Evolutionary conservation across 2,113 vertebrate species (phyloP), one percentile per base, ranked within the genome.

Genomic region (Callaeas wilsoni): DNA sequence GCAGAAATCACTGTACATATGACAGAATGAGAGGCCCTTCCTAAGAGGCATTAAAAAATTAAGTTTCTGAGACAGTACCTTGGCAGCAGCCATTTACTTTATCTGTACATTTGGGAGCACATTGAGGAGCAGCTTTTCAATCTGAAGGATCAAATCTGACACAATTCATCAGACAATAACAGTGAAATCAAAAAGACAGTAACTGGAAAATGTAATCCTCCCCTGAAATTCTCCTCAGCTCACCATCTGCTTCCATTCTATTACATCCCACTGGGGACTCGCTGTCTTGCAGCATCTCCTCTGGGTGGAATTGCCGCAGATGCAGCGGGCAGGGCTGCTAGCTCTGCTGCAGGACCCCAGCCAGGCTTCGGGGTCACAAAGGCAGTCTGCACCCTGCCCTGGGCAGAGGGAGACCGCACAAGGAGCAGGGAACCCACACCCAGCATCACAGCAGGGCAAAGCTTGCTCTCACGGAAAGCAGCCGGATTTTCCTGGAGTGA

Each of bases 141-240:
- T 94, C 81, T 80, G 94, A 94, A 87, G 91, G 89, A 97, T 95
- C 95, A 95, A 75, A 96, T 91, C 87, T 96, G 96, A 95, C 94
- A 97, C 89, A 93, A 95, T 95, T 96, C 93, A 96, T 97, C 95
- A 97, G 95, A 96, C 81, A 95, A 83, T 87, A 96, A 93, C 84
- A 95, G 77, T 47, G 91, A 96, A 97, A 97, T 96, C 95, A 97
- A 95, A 94, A 91, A 94, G 95, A 96, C 95, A 96, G 91, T 94
- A 94, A 95, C 81, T 83, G 91, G 87, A 96, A 96, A 97, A 96
- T 84, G 91, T 83, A 96, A 95, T 95, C 93, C 95, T 97, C 93
- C 89, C 84, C 89, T 96, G 91, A 96, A 95, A 94, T 94, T 74
- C 95, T 73, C 93, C 73, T 91, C 93, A 89, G 93, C 91, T 95